Evolutionary conservation across 2,888 invertebrate species (phyloP).

Genomic region (Machimus rusticus): DNA sequence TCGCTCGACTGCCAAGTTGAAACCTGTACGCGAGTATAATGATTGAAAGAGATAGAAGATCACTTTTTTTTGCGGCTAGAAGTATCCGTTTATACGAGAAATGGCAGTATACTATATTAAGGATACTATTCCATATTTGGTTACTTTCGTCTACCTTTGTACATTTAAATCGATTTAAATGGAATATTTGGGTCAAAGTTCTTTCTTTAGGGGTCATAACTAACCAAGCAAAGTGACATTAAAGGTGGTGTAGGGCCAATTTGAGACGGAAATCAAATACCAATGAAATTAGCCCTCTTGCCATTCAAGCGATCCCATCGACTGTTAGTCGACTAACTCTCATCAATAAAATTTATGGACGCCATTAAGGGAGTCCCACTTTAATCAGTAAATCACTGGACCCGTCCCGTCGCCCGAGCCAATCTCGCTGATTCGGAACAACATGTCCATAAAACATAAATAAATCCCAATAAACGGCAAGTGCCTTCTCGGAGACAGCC

Average conservation of each 20-base stretch:
- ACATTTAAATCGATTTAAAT: no score
- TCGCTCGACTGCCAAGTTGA: no score
- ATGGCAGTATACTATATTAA: no score
- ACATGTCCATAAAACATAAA: background rate
- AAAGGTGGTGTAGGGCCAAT: background rate
- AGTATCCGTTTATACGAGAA: no score
- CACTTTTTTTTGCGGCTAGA: no score
- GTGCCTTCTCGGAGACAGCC: background rate
- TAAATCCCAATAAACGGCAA: background rate
- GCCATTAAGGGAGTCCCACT: background rate
- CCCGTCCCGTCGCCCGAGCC: background rate
- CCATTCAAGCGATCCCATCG: background rate
- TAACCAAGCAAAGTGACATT: background rate
- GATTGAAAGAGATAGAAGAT: no score
- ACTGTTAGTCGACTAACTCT: background rate
- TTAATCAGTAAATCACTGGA: background rate
- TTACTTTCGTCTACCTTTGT: no score
- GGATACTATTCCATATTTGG: no score
- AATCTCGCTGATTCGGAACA: background rate
- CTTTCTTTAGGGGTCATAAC: background rate
- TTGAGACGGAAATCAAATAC: background rate
- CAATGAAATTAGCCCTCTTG: background rate
- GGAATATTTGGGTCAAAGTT: background rate
- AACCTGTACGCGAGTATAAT: no score
- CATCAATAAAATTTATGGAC: background rate